Conservation (phyloP, 2,113 vertebrate species). For the Orientallactaga bullata region DNA sequence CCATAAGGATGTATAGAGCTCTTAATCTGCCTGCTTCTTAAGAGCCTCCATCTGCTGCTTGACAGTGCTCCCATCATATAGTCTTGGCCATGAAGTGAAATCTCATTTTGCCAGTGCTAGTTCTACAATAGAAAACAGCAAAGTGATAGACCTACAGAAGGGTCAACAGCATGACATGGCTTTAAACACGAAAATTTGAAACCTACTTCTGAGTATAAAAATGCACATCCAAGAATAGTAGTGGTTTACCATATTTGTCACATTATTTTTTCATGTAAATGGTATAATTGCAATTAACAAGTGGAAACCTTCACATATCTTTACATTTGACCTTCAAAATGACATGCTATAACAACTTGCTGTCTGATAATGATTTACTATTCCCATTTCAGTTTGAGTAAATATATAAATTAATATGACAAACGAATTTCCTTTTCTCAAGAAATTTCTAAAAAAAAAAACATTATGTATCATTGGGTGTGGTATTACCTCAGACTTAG, state of each 20-base stretch:
- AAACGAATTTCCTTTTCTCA: background rate
- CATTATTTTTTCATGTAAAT: constrained; percentile 29
- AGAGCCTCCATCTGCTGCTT: constrained; percentile 41
- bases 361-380: background rate
- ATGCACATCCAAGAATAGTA: constrained; percentile 21
- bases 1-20: background rate
- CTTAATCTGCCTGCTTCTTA: constrained; percentile 45
- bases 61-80: constrained; percentile 48
- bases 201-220: constrained; percentile 71
- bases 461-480: too few relatives aligned
- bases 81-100: constrained; percentile 74
- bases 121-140: constrained; percentile 61
- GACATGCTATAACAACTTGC: background rate
- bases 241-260: constrained; percentile 52
- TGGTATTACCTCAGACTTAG: too few relatives aligned
- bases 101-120: constrained; percentile 49
- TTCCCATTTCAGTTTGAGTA: background rate
- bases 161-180: constrained; percentile 52
- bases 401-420: background rate
- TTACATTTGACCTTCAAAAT: constrained; percentile 21
- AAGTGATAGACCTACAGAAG: constrained; percentile 37
- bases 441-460: background rate
- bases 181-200: constrained; percentile 73
- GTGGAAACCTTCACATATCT: background rate
- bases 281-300: background rate